Evolutionary conservation across 2,797 vertebrate genomes (phyloP).

Genomic region (Zalophus californianus): DNA sequence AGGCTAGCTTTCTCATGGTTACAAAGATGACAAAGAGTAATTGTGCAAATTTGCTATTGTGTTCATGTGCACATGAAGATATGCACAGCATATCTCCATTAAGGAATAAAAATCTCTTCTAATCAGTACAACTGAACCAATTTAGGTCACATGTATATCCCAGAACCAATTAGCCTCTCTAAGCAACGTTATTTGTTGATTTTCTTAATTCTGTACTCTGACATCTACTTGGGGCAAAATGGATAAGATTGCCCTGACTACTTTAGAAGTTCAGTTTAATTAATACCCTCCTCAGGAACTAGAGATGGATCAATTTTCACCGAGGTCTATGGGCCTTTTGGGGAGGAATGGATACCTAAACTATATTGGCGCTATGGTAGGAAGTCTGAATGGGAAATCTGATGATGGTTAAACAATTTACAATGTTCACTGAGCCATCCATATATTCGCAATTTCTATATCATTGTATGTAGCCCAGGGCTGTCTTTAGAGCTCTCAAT

Average conservation of each 20-base stretch:
- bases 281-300: background rate
- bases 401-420: background rate
- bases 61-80: background rate
- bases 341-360: background rate
- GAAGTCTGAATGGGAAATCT: background rate
- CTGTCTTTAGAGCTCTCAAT: background rate
- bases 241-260: background rate
- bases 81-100: fast-evolving
- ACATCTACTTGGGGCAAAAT: background rate
- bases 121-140: background rate
- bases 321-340: background rate
- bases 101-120: background rate
- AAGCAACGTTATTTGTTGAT: background rate
- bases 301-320: background rate
- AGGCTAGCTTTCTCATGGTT: background rate
- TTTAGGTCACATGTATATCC: background rate
- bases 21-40: background rate
- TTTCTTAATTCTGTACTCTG: background rate
- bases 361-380: background rate
- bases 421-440: background rate
- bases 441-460: background rate
- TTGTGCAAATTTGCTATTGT: background rate
- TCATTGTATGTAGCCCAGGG: background rate
- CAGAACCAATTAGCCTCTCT: background rate
- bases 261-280: background rate